phyloP scores from a whole-genome alignment of 2,113 vertebrate genomes.

The Hymenochirus boettgeri region DNA sequence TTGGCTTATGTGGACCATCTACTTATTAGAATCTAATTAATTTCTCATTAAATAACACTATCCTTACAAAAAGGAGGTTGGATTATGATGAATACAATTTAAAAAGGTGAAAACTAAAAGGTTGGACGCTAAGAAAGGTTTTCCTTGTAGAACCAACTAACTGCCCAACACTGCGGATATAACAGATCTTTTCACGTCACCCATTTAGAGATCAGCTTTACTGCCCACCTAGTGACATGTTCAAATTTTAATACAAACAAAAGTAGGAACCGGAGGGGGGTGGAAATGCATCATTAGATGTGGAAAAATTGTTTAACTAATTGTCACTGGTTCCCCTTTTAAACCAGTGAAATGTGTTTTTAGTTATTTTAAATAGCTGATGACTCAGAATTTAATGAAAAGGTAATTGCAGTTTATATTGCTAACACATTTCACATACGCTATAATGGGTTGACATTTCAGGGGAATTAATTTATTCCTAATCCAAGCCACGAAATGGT shows the following conservation, averaged over 20 bases:
- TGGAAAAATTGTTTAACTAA: constrained; percentile 32
- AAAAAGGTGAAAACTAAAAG: background rate
- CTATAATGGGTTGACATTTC: constrained; percentile 42
- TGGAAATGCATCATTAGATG: constrained; percentile 26
- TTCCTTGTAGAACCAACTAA: no score
- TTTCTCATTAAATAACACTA: no score
- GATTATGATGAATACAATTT: background rate
- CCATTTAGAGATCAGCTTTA: background rate
- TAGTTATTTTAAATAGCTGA: constrained; percentile 41
- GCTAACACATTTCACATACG: constrained; percentile 33
- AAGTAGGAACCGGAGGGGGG: constrained; percentile 8
- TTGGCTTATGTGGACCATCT: no score
- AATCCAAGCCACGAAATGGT: constrained; percentile 25
- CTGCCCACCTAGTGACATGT: constrained; percentile 1
- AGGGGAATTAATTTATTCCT: constrained; percentile 27
- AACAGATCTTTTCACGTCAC: background rate
- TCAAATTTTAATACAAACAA: constrained; percentile 3
- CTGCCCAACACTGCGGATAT: background rate
- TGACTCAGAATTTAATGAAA: constrained; percentile 43
- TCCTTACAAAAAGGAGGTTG: background rate
- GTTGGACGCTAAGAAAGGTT: no score
- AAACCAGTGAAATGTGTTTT: constrained; percentile 34
- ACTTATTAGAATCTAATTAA: no score
- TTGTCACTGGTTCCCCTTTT: constrained; percentile 22
- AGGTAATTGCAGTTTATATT: constrained; percentile 44